Evolutionary conservation across 1,140 invertebrate species (phyloP).

Genomic region (Melitaea cinxia): DNA sequence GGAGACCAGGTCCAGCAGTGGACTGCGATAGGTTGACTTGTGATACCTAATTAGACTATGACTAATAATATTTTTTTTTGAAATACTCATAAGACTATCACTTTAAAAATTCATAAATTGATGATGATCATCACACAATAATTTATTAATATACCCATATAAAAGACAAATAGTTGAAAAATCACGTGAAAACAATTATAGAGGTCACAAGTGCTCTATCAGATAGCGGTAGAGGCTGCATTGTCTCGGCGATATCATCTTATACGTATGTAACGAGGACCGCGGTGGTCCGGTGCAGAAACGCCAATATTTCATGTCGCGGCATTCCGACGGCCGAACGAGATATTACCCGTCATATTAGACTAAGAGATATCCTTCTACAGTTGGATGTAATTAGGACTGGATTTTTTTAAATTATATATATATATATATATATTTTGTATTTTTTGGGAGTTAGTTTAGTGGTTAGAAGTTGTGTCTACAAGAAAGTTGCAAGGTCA

Average conservation of each 20-base stretch:
- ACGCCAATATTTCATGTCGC: conserved; percentile 33
- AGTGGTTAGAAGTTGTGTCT: too few species aligned
- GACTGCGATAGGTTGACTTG: too few species aligned
- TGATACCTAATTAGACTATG: too few species aligned
- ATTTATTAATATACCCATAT: too few species aligned
- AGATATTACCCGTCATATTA: conserved; percentile 26
- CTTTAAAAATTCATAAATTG: too few species aligned
- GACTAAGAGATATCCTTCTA: conserved; percentile 10
- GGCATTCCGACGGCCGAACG: conserved; percentile 12
- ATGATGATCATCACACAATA: too few species aligned
- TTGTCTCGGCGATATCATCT: conserved; percentile 28
- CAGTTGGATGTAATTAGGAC: not conserved
- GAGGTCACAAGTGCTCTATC: conserved; percentile 17
- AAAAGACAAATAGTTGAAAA: conserved; percentile 6
- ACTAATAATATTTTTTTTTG: too few species aligned
- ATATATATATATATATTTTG: not conserved
- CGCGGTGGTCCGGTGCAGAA: conserved; percentile 30
- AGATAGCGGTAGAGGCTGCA: conserved; percentile 17
- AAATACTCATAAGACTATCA: too few species aligned
- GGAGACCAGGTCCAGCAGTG: too few species aligned
- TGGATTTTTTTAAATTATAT: not conserved
- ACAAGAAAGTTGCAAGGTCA: too few species aligned
- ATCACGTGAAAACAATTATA: conserved; percentile 18
- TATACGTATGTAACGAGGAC: conserved; percentile 34
- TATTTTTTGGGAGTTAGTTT: too few species aligned